Conservation (phyloP, 1,140 invertebrate species). For the Daktulosphaira vitifoliae region DNA sequence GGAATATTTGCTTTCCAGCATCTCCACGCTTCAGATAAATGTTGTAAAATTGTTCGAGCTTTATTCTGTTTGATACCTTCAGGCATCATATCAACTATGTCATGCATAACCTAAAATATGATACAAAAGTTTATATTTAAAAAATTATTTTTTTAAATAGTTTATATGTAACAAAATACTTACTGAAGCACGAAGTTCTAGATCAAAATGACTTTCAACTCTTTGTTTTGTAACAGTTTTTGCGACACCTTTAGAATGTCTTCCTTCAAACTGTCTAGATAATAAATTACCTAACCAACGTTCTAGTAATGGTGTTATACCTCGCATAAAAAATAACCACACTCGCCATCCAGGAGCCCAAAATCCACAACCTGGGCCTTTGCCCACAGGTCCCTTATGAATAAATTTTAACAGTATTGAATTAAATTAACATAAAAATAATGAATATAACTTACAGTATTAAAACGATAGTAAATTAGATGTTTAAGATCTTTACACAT, state of each 20-base stretch:
- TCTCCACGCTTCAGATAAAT: conserved; percentile 97
- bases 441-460: conserved; percentile 64
- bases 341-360: conserved; percentile 99
- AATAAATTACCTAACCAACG: conserved; percentile 96
- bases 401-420: conserved; percentile 27
- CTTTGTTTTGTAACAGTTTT: conserved; percentile 99
- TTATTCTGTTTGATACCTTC: conserved; percentile 99
- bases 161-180: conserved; percentile 29
- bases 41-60: conserved; percentile 95
- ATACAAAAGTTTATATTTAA: background rate
- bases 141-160: background rate
- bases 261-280: conserved; percentile 96
- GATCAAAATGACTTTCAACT: conserved; percentile 98
- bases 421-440: background rate
- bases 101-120: conserved; percentile 74
- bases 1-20: conserved; percentile 99
- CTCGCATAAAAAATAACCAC: conserved; percentile 99
- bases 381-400: conserved; percentile 86
- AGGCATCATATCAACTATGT: conserved; percentile 99
- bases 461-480: conserved; percentile 98
- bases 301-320: conserved; percentile 94
- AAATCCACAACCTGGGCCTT: conserved; percentile 97
- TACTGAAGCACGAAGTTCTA: conserved; percentile 92
- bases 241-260: conserved; percentile 97
- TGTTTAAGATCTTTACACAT: conserved; percentile 99